phyloP scores from a whole-genome alignment of 2,113 vertebrate genomes.

The Ctenomys sociabilis region DNA sequence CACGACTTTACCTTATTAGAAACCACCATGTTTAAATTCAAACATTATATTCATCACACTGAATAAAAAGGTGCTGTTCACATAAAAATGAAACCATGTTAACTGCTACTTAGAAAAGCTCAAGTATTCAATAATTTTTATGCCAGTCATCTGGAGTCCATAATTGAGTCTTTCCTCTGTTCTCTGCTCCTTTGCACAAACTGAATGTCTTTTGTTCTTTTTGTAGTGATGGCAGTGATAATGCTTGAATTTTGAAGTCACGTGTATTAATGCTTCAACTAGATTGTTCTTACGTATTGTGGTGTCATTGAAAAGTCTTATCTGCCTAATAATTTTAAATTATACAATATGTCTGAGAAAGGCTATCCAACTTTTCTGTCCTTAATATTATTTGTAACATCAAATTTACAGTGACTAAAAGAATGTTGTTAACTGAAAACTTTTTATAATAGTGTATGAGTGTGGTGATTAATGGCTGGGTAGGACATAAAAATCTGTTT shows the following conservation, averaged over 20 bases:
- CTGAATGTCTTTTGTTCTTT: conserved; percentile 17
- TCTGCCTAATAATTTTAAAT: conserved; percentile 58
- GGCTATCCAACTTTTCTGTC: not conserved
- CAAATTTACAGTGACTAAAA: conserved; percentile 13
- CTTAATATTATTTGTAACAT: conserved; percentile 55
- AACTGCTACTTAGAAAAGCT: not conserved
- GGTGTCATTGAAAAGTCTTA: not conserved
- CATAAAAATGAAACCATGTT: conserved; percentile 1
- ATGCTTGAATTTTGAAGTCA: conserved; percentile 32
- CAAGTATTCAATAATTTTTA: not conserved
- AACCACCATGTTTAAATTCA: not conserved
- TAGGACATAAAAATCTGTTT: conserved; percentile 33
- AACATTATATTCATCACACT: not conserved
- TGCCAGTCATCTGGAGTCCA: not conserved
- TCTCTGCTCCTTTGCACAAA: not conserved
- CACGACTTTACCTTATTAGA: not conserved
- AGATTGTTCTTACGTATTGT: not conserved
- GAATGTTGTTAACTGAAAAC: conserved; percentile 12
- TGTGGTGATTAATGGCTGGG: conserved; percentile 1
- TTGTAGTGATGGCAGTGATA: not conserved
- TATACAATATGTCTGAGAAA: not conserved
- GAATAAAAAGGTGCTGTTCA: not conserved
- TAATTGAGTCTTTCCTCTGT: conserved; percentile 16
- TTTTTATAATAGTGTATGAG: not conserved
- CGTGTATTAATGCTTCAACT: not conserved